Base-by-base conservation (phyloP, 2,113 vertebrate species). In the Hydrolagus affinis region DNA sequence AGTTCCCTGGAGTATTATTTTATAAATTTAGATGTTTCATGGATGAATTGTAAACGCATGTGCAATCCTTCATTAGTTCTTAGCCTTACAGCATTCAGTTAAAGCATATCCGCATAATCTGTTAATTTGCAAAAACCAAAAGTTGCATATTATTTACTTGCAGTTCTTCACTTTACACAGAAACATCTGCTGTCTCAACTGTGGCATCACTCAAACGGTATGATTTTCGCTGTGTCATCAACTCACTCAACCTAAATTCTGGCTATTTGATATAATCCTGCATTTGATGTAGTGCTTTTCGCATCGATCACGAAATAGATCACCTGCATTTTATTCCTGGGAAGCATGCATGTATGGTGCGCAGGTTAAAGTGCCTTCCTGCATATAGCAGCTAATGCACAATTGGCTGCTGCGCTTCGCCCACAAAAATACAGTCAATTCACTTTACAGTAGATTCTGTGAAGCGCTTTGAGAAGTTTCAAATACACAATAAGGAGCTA, bases 51-150 rank as follows among this genome's bases (percentile, higher is more conserved):
- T 23, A 80, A 60, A 64, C 3, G 64, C 3, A 83, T 19, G 32
- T 75, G 0, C 8, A 44, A 8, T 44, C 30, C 44, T 74, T 44
- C 72, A 74, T 83, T 83, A 83, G 60, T 83, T 83, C 64, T 83
- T 0, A 8, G 23, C 11, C 64, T 64, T 1, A 23, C 8, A 1
- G 10, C 60, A 80, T 64, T 9, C 15, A 11, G 76, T 11, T 62
- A 28, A 80, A 12, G 8, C 70, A 72, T 72, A n/a, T 57, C 2
- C 32, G 21, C n/a, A 76, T n/a, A 57, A 10, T n/a, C 4, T 19
- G n/a, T 12, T 60, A 1, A 23, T 23, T 28, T n/a, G 15, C 11
- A 28, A 4, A 8, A 11, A 76, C 57, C 73, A 32, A 19, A 75
- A 75, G 23, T 44, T 75, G 69, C 0, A 17, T 32, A 76, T 57